Evolutionary conservation across 2,888 invertebrate species (phyloP), one percentile per base, ranked within the genome.

Genomic region (Zootermopsis nevadensis): DNA sequence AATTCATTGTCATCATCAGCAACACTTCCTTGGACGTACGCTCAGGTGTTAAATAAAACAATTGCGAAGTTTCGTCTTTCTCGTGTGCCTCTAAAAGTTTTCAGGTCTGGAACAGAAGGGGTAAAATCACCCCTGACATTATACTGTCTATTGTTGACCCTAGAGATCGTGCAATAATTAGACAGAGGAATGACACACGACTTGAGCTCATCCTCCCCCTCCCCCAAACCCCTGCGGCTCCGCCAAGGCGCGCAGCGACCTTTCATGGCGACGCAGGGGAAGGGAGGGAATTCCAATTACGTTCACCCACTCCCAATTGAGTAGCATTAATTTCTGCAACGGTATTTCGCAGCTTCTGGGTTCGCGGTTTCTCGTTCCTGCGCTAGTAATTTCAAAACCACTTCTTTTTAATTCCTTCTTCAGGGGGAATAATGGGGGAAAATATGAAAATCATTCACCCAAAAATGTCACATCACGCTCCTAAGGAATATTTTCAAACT

Each of bases 261-360:
- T 35, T 77, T 77, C 74, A 38, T 8, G 74, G 27, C 33, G n/a
- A 8, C 4, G 31, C 33, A 35, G 24, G 48, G 27, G 76, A 15
- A 24, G 77, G 77, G 38, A 42, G 77, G 53, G 53, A 77, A 79
- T 79, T 79, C 66, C 79, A 79, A 79, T 79, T 79, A 79, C 22
- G 66, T 60, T n/a, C 6, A 27, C 60, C 60, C n/a, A 60, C n/a
- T 27, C 60, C 79, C 79, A 31, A 33, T 33, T 79, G 60, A 79
- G 60, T 55, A 79, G 33, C 79, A 79, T 79, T 66, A 55, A 79
- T 79, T 66, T 79, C 79, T 35, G 60, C 55, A 79, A 79, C 79
- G 60, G 30, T 48, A 79, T 60, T 79, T 79, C 31, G 79, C 66
- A 79, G 60, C 79, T 79, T 55, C 35, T 31, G 55, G 53, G 10